phyloP scores from a whole-genome alignment of 2,888 invertebrate genomes.

The Rhopalosiphum nymphaeae region DNA sequence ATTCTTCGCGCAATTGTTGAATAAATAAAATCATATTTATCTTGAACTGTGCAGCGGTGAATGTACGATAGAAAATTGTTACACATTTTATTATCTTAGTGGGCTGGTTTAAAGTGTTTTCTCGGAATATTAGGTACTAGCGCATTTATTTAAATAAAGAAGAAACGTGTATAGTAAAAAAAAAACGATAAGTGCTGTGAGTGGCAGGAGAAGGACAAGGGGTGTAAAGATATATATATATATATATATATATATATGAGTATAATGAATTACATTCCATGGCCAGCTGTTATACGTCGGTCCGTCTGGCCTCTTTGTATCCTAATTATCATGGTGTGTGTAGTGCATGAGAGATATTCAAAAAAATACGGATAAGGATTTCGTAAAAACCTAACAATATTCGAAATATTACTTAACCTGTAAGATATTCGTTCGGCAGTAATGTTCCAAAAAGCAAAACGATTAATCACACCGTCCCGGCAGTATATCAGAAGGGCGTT shows the following conservation, averaged over 20 bases:
- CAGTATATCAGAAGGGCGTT: constrained; percentile 26
- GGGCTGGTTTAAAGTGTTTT: constrained; percentile 52
- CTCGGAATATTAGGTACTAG: constrained; percentile 13
- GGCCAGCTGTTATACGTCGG: constrained; percentile 38
- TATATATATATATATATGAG: neutral
- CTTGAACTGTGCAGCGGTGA: constrained; percentile 16
- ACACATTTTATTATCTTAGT: constrained; percentile 34
- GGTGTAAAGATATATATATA: neutral
- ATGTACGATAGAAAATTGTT: constrained; percentile 17
- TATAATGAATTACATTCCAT: constrained; percentile 47
- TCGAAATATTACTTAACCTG: constrained; percentile 48
- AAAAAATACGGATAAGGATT: constrained; percentile 31
- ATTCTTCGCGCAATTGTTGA: constrained; percentile 58
- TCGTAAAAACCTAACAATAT: constrained; percentile 27
- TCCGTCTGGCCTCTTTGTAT: constrained; percentile 32
- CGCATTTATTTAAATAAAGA: constrained; percentile 24
- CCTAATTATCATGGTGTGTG: constrained; percentile 43
- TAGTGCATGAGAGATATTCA: constrained; percentile 2
- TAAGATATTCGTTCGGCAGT: constrained; percentile 33
- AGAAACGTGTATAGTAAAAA: neutral
- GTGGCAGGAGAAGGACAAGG: neutral
- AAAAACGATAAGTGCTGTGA: neutral
- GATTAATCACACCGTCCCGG: constrained; percentile 28
- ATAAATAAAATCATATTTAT: constrained; percentile 62
- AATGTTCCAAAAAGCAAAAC: constrained; percentile 39